Percentiles rank a stretch among this genome's conserved stretches.
Conservation (phyloP, 2,797 vertebrate genomes). For the Pelochelys cantorii region DNA sequence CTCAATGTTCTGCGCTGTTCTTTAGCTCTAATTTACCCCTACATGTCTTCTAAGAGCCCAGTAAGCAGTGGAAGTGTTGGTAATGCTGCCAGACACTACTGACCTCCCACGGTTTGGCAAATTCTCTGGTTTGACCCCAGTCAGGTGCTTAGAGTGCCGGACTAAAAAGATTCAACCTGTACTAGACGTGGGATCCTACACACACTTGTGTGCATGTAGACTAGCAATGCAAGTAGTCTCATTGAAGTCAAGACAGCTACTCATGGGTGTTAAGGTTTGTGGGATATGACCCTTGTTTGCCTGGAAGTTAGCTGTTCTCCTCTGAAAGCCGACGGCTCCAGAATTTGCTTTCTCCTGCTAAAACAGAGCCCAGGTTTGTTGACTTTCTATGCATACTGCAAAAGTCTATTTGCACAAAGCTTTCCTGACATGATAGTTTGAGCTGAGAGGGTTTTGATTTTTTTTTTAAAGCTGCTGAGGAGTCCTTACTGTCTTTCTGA, state of each 20-base stretch:
- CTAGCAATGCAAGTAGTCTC: neutral
- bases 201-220: neutral
- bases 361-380: neutral
- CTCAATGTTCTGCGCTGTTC: no score
- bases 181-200: neutral
- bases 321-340: neutral
- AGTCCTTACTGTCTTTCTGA: constrained; percentile 31
- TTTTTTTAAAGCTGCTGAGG: neutral
- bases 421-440: neutral
- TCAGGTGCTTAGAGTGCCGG: no score
- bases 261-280: neutral
- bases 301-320: neutral
- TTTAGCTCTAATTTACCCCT: no score
- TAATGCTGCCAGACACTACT: no score
- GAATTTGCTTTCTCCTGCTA: neutral
- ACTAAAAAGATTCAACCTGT: no score
- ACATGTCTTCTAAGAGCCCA: no score
- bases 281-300: neutral
- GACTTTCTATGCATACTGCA: neutral
- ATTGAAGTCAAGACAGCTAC: neutral
- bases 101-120: no score
- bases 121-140: no score
- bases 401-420: neutral
- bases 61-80: no score
- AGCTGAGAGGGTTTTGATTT: neutral